Evolutionary conservation across 2,888 invertebrate species (phyloP).

Genomic region (Lucinisca nassula): DNA sequence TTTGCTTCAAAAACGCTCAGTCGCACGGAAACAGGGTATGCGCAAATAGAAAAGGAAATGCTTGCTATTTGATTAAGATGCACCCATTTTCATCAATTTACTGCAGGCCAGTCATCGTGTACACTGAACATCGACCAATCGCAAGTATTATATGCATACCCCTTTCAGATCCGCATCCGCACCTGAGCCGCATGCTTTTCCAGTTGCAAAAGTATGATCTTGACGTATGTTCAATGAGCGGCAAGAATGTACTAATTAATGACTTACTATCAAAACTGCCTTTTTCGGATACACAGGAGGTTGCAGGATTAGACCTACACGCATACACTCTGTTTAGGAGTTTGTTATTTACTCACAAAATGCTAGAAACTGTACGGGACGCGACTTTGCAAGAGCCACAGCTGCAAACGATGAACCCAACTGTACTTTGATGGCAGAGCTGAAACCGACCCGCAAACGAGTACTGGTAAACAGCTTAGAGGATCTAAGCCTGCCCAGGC

Average conservation of each 20-base stretch:
- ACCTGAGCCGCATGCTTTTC: constrained; percentile 37
- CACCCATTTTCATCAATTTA: constrained; percentile 55
- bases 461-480: no score
- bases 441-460: no score
- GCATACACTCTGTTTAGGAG: constrained; percentile 11
- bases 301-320: constrained; percentile 19
- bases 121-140: constrained; percentile 65
- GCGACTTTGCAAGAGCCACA: constrained; percentile 16
- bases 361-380: constrained; percentile 32
- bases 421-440: no score
- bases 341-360: constrained; percentile 25
- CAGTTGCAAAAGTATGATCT: constrained; percentile 36
- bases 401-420: constrained; percentile 8
- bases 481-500: no score
- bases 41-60: constrained; percentile 65
- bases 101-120: constrained; percentile 26
- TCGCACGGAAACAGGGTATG: constrained; percentile 54
- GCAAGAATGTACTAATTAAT: neutral
- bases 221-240: neutral
- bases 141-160: constrained; percentile 60
- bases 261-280: constrained; percentile 1
- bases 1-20: constrained; percentile 50
- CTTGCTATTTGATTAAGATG: neutral
- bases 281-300: neutral
- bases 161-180: constrained; percentile 46